Conservation (phyloP, 2,888 invertebrate species). For the Drosophila nr. perissopoda region DNA sequence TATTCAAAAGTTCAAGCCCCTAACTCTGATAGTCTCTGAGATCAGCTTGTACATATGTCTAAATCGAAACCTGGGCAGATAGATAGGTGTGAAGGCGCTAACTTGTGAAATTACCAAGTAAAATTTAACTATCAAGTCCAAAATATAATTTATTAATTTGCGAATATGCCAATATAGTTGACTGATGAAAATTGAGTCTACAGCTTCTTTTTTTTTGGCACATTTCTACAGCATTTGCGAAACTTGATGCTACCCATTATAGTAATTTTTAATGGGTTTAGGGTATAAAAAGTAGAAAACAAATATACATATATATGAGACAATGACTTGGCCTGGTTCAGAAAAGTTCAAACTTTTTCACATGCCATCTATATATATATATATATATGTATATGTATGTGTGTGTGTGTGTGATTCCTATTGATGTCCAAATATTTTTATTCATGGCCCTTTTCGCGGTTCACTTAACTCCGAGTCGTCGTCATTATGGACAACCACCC, state of each 20-base stretch:
- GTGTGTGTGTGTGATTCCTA: slow-evolving; percentile 39
- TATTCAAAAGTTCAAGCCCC: too few species aligned
- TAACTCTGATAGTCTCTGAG: too few species aligned
- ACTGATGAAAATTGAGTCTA: not conserved
- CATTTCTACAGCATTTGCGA: not conserved
- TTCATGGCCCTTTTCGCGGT: slow-evolving; percentile 84
- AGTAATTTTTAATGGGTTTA: not conserved
- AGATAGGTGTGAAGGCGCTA: too few species aligned
- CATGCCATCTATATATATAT: slow-evolving; percentile 45
- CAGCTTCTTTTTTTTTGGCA: not conserved
- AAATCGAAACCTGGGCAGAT: too few species aligned
- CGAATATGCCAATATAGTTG: not conserved
- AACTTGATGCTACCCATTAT: not conserved
- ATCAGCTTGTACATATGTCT: too few species aligned
- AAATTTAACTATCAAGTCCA: too few species aligned
- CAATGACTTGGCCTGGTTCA: slow-evolving; percentile 42
- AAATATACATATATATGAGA: not conserved
- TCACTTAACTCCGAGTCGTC: slow-evolving; percentile 79
- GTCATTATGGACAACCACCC: slow-evolving; percentile 69
- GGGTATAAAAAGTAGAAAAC: not conserved
- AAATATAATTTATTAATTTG: too few species aligned
- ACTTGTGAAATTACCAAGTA: too few species aligned
- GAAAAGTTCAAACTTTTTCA: slow-evolving; percentile 56
- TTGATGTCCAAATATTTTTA: slow-evolving; percentile 84
- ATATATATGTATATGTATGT: slow-evolving; percentile 25